These are phyloP conservation scores for Notechis scutatus DNA, from an alignment of 2,113 vertebrate species.

Conservation along the genomic window DNA sequence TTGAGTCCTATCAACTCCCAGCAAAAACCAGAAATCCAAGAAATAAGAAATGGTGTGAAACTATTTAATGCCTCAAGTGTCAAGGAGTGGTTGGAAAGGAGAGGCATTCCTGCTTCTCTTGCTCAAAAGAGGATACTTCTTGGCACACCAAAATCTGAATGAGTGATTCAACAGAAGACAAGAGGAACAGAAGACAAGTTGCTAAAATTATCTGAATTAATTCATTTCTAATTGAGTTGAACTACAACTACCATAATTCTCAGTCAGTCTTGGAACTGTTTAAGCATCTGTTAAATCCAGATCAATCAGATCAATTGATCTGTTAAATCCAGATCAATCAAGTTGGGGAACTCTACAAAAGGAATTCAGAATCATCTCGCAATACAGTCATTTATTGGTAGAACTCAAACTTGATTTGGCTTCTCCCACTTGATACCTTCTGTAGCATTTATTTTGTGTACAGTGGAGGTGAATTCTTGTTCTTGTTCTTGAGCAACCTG, in stretches of 20 bases:
- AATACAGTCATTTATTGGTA: neutral
- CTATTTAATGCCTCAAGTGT: neutral
- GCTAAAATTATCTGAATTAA: neutral
- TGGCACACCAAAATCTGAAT: slow-evolving; percentile 36
- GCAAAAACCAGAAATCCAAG: slow-evolving; percentile 44
- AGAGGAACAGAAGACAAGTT: neutral
- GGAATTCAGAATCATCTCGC: neutral
- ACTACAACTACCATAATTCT: neutral
- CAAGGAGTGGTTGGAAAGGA: neutral
- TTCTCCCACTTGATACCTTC: neutral
- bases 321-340: neutral
- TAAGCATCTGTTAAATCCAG: neutral
- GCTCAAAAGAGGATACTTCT: slow-evolving; percentile 13
- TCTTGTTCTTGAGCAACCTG: slow-evolving; percentile 14
- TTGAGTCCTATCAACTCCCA: slow-evolving; percentile 46
- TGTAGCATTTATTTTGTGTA: slow-evolving; percentile 42
- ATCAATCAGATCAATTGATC: too few relatives aligned
- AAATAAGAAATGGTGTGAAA: slow-evolving; percentile 30
- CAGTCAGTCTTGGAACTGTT: neutral
- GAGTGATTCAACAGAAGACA: slow-evolving; percentile 4
- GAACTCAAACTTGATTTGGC: neutral
- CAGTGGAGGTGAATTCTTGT: slow-evolving; percentile 3
- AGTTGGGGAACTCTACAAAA: neutral
- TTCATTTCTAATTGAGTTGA: neutral
- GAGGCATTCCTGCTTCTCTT: neutral